These are phyloP conservation scores for Tursiops truncatus DNA, from an alignment of 2,113 vertebrate species.

Conservation along the genomic window DNA sequence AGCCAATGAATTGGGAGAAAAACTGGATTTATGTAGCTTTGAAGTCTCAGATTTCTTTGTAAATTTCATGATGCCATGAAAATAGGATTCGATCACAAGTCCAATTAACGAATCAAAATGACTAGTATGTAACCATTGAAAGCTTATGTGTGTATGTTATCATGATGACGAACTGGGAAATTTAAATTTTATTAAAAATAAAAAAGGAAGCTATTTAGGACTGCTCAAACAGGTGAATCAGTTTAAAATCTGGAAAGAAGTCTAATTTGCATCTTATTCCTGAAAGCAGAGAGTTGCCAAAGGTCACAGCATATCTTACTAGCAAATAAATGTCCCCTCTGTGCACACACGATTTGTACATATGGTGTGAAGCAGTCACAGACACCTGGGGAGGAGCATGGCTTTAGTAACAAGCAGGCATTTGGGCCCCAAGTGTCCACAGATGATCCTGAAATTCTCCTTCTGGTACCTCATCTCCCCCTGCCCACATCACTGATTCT, in stretches of 20 bases:
- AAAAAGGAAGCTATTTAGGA: neutral
- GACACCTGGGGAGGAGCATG: neutral
- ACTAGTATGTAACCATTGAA: neutral
- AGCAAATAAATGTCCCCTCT: neutral
- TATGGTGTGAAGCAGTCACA: neutral
- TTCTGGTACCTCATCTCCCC: rapidly evolving
- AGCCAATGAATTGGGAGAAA: neutral
- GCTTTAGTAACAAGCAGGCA: neutral
- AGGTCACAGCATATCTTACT: neutral
- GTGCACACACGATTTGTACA: neutral
- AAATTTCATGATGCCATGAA: neutral
- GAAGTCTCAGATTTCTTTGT: neutral
- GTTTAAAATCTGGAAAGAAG: neutral
- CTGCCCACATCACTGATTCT: neutral
- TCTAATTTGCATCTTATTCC: neutral
- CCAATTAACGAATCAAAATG: neutral
- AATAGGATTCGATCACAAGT: neutral
- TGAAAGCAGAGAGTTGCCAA: neutral
- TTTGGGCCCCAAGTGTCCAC: neutral
- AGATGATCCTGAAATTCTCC: neutral
- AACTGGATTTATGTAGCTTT: neutral
- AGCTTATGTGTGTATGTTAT: neutral
- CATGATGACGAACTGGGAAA: neutral
- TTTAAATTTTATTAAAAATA: neutral
- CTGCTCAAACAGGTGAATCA: neutral